These are phyloP conservation scores for Phalacrocorax aristotelis DNA, from an alignment of 2,113 vertebrate species.

Conservation along the genomic window DNA sequence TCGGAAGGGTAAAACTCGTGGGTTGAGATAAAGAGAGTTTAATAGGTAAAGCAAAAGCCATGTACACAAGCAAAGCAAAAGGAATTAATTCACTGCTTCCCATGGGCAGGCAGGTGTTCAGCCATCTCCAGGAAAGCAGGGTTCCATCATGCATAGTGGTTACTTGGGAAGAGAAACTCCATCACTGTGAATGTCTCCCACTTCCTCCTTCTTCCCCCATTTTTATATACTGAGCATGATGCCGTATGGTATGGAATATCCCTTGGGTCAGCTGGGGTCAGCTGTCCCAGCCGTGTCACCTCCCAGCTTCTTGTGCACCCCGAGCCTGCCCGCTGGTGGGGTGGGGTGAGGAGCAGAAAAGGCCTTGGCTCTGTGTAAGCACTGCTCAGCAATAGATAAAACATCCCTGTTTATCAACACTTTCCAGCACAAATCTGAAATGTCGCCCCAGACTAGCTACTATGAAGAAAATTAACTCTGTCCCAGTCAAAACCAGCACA, in stretches of 20 bases:
- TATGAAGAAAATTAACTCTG: not conserved
- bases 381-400: not conserved
- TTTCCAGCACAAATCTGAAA: not conserved
- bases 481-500: not conserved
- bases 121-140: not conserved
- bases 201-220: not conserved
- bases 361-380: too few relatives aligned
- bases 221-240: not conserved
- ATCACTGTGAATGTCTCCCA: accelerated
- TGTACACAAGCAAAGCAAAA: not conserved
- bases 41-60: too few relatives aligned
- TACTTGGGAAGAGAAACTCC: not conserved
- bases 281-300: not conserved
- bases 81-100: not conserved
- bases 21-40: not conserved
- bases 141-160: too few relatives aligned
- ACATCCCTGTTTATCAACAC: not conserved
- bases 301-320: not conserved
- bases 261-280: not conserved
- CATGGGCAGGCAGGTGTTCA: not conserved
- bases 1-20: not conserved
- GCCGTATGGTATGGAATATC: not conserved
- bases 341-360: too few relatives aligned
- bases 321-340: not conserved
- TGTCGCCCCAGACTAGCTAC: not conserved